These are phyloP conservation scores for Thecocarcelia acutangulata DNA, from an alignment of 2,888 invertebrate species.

Conservation along the genomic window DNA sequence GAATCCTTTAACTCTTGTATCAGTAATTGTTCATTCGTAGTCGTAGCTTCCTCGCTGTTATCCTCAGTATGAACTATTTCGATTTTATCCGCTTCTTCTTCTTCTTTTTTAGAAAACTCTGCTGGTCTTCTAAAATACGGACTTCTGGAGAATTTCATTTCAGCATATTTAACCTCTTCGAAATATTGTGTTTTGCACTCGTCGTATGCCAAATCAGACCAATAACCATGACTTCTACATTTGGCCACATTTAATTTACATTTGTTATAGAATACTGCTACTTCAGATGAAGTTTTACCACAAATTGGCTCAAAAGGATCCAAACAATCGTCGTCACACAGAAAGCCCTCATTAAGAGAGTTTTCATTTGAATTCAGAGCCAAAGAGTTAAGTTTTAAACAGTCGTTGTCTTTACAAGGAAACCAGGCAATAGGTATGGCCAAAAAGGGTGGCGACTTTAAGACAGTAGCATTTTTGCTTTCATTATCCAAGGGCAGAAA, in stretches of 20 bases:
- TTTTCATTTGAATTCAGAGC: constrained; percentile 73
- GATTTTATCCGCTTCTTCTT: constrained; percentile 7
- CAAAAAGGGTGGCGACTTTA: constrained; percentile 75
- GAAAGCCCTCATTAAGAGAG: constrained; percentile 74
- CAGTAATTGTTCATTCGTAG: constrained; percentile 40
- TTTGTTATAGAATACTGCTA: constrained; percentile 78
- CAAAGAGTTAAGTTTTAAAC: constrained; percentile 72
- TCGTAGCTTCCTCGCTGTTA: constrained; percentile 30
- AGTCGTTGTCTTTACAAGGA: constrained; percentile 69
- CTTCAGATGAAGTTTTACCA: constrained; percentile 74
- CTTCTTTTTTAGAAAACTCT: background rate
- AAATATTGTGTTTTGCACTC: constrained; percentile 75
- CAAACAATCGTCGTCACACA: constrained; percentile 77
- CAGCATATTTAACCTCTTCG: constrained; percentile 75
- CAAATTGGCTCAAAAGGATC: constrained; percentile 77
- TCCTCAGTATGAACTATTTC: constrained; percentile 29
- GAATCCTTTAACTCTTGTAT: constrained; percentile 43
- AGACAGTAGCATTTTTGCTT: constrained; percentile 50
- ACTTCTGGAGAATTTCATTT: constrained; percentile 75
- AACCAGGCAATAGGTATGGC: constrained; percentile 78
- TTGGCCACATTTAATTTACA: constrained; percentile 78
- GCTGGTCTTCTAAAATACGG: constrained; percentile 73
- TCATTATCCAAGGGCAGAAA: constrained; percentile 70
- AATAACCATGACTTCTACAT: constrained; percentile 77
- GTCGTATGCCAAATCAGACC: constrained; percentile 74